Percentiles rank a stretch among this genome's conserved stretches.
Evolutionary conservation across 2,113 vertebrate genomes (phyloP).

Genomic region (Odontesthes bonariensis): DNA sequence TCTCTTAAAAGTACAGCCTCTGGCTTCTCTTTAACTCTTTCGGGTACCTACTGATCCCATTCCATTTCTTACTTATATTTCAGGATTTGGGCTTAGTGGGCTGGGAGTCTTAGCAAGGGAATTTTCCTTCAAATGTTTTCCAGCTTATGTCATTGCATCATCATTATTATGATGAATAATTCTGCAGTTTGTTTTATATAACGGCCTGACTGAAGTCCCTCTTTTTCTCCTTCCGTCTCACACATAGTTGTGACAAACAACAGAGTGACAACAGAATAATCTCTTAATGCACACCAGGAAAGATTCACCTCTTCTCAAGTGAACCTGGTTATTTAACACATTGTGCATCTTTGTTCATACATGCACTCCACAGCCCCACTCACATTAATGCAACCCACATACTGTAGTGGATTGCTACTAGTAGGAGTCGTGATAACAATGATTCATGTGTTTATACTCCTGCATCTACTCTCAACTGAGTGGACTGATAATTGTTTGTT

Average conservation of each 20-base stretch:
- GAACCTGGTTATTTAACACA: conserved; percentile 40
- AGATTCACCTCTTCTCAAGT: conserved; percentile 12
- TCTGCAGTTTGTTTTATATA: conserved; percentile 35
- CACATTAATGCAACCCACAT: conserved; percentile 70
- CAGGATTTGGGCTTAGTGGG: conserved; percentile 40
- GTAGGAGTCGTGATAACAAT: conserved; percentile 70
- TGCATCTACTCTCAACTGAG: conserved; percentile 62
- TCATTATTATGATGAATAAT: conserved; percentile 50
- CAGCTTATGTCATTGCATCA: conserved; percentile 45
- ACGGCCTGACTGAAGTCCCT: conserved; percentile 11
- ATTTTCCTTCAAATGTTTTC: conserved; percentile 40
- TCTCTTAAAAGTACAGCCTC: conserved; percentile 63
- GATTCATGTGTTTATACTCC: conserved; percentile 76
- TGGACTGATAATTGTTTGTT: conserved; percentile 70
- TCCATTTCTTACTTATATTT: conserved; percentile 39
- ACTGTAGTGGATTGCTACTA: conserved; percentile 63
- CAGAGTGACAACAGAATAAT: conserved; percentile 24
- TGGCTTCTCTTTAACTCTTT: conserved; percentile 59
- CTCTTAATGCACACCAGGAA: conserved; percentile 37
- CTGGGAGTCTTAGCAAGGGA: conserved; percentile 25
- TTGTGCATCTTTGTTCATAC: conserved; percentile 35
- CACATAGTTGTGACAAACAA: conserved; percentile 21
- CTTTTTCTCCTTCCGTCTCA: not conserved
- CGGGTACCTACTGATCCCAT: conserved; percentile 47
- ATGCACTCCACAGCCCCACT: conserved; percentile 37